Evolutionary conservation across 2,113 vertebrate genomes (phyloP).

Genomic region (Bungarus multicinctus): DNA sequence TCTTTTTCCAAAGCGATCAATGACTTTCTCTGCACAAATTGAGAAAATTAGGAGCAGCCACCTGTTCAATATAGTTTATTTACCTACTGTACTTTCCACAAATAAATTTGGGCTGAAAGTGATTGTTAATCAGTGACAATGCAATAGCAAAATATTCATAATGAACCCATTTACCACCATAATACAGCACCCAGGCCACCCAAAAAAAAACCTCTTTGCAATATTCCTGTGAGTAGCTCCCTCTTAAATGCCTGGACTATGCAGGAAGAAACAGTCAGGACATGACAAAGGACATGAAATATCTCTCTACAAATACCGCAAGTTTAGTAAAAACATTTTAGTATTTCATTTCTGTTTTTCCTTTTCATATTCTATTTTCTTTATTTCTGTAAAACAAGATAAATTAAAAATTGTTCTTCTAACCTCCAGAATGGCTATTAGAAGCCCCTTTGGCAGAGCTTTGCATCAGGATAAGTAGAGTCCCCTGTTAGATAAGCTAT

Average conservation of each 20-base stretch:
- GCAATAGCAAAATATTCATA: background rate
- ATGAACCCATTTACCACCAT: background rate
- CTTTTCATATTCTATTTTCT: background rate
- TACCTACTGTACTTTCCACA: background rate
- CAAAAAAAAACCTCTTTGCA: background rate
- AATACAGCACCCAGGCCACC: background rate
- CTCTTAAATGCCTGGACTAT: background rate
- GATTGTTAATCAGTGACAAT: background rate
- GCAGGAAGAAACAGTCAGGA: background rate
- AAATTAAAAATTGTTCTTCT: background rate
- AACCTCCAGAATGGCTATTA: background rate
- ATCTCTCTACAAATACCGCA: background rate
- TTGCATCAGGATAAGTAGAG: background rate
- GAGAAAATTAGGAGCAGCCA: constrained; percentile 9
- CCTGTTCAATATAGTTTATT: background rate
- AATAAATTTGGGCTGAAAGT: background rate
- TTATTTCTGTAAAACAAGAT: background rate
- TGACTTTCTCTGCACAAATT: constrained; percentile 84
- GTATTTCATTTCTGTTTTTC: background rate
- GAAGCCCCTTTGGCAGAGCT: background rate
- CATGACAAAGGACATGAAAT: background rate
- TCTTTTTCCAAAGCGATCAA: constrained; percentile 93
- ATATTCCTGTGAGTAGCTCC: background rate
- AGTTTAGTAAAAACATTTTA: background rate
- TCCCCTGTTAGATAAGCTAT: background rate